phyloP scores from a whole-genome alignment of 2,888 invertebrate species.

The Drosophila acutilabella region DNA sequence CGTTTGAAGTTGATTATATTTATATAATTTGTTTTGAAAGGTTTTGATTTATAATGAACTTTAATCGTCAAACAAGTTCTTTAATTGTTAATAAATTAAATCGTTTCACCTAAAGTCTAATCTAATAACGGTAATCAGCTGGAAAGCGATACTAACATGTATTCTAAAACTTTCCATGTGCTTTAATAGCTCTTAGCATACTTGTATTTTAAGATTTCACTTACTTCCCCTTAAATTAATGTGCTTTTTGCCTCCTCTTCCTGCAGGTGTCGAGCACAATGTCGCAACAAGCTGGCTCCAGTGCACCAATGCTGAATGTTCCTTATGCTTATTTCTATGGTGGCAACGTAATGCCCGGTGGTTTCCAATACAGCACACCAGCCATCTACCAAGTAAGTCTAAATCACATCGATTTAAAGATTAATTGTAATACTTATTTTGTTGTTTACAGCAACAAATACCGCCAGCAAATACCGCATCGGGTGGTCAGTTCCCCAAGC shows the following conservation, averaged over 20 bases:
- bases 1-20: no score
- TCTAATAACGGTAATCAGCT: no score
- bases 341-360: conserved; percentile 89
- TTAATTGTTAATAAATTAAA: no score
- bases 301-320: conserved; percentile 85
- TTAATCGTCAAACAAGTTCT: no score
- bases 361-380: conserved; percentile 90
- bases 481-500: conserved; percentile 90
- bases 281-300: conserved; percentile 88
- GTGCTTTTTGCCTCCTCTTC: background rate
- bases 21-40: no score
- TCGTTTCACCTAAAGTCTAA: no score
- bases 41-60: no score
- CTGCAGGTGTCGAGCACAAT: conserved; percentile 89
- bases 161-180: no score
- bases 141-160: no score
- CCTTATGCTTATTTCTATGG: conserved; percentile 88
- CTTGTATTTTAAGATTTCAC: no score
- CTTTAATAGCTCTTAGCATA: no score
- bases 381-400: conserved; percentile 87
- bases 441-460: conserved; percentile 86
- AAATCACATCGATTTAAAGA: background rate
- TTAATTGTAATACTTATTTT: background rate
- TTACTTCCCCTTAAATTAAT: background rate
- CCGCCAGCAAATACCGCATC: conserved; percentile 91